Evolutionary conservation across 2,113 vertebrate genomes (phyloP), one percentile per base, ranked within the genome.

Genomic region (Corydoras maculifer): DNA sequence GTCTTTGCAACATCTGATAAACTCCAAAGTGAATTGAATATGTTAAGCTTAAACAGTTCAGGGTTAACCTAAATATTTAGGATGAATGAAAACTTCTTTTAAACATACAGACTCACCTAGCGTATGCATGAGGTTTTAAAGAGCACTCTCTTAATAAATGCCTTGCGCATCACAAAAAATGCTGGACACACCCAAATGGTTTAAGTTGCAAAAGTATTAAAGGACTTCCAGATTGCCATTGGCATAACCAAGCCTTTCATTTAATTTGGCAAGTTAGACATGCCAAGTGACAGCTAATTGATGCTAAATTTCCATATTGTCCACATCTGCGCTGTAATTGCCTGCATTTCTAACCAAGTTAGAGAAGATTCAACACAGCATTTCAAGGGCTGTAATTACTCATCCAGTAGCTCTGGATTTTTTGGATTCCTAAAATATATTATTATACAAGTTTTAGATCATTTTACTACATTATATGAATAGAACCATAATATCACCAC

Each of bases 61-160:
- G 79, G 79, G 70, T 65, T 80, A 68, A 64, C 80, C 76, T 85
- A 77, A 86, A 85, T 86, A 81, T 83, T 87, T 86, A 74, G 83
- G 59, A 72, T 72, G 67, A 58, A 82, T 75, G 74, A 67, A 74
- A 69, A 81, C 72, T 30, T 62, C 68, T 65, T 29, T 51, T 74
- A 43, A 43, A 69, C 80, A 78, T 7, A n/a, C 13, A 57, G 12
- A 57, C 54, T n/a, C 32, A 9, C 43, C 3, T 35, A 31, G 25
- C 9, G n/a, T 49, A 58, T 59, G 9, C 29, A 50, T 51, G 9
- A 25, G 18, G 14, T 32, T 50, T 58, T 15, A 66, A 54, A 71
- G 61, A 55, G 48, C 61, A 43, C 48, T 61, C 8, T n/a, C 29
- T n/a, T 25, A 63, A 25, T 60, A 60, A 43, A 43, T 43, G 35